phyloP scores from a whole-genome alignment of 2,888 invertebrate genomes.

The Caenorhabditis zanzibari region DNA sequence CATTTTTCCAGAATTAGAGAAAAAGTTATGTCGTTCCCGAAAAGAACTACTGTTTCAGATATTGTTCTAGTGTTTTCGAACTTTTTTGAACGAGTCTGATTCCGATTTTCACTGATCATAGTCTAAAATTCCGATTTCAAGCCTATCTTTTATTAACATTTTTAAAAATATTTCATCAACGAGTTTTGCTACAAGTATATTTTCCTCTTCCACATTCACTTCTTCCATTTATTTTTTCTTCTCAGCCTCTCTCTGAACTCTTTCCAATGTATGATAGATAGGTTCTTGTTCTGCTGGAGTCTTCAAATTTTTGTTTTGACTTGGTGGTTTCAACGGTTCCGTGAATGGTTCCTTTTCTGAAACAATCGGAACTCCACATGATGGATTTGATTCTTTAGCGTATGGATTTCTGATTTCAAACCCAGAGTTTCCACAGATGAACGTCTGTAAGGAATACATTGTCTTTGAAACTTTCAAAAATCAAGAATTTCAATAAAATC shows the following conservation, averaged over 20 bases:
- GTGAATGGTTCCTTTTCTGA: constrained; percentile 9
- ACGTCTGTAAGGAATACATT: neutral
- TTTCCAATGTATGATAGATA: constrained; percentile 16
- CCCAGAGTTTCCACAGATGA: neutral
- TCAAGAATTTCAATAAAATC: neutral
- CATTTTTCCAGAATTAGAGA: constrained; percentile 5
- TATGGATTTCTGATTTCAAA: neutral
- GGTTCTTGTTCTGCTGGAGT: constrained; percentile 6
- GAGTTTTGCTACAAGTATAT: neutral
- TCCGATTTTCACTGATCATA: no score
- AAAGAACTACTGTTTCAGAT: neutral
- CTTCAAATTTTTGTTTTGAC: neutral
- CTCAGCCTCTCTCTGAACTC: constrained; percentile 12
- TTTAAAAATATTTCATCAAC: neutral
- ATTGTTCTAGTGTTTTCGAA: neutral
- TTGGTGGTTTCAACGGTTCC: constrained; percentile 6
- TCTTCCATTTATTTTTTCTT: neutral
- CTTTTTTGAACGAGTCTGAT: neutral
- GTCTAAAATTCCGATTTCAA: no score
- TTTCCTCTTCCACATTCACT: neutral
- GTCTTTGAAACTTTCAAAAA: neutral
- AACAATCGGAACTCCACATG: neutral
- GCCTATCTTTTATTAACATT: neutral
- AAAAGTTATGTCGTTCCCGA: constrained; percentile 3
- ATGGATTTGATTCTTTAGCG: constrained; percentile 6